A percentile compares a stretch with the other conserved stretches of the same genome.
These are phyloP conservation scores for Eilema depressum DNA, from an alignment of 2,888 invertebrate genomes.

Conservation along the genomic window DNA sequence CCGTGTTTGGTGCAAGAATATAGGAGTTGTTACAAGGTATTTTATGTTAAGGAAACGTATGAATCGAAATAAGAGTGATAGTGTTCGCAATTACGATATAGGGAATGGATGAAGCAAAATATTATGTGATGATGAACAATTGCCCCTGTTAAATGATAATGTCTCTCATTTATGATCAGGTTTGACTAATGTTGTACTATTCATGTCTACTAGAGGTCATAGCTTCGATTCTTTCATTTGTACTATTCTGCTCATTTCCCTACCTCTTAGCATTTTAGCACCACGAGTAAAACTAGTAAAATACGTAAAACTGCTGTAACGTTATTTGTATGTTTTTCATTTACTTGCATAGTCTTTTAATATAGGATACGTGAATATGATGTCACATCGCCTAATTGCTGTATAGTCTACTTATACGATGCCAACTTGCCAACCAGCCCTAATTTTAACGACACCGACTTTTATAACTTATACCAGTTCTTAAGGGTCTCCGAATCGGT, in stretches of 20 bases:
- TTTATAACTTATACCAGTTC: slow-evolving; percentile 57
- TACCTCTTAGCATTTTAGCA: too few relatives aligned
- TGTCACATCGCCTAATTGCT: too few relatives aligned
- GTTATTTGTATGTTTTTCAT: too few relatives aligned
- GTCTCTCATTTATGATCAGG: not conserved
- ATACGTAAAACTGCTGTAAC: too few relatives aligned
- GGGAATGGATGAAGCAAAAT: not conserved
- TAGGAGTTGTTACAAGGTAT: not conserved
- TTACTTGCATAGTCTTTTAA: too few relatives aligned
- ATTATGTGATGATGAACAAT: too few relatives aligned
- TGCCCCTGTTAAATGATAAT: too few relatives aligned
- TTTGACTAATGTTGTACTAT: not conserved
- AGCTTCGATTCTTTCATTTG: not conserved
- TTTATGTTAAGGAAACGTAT: not conserved
- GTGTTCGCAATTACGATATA: not conserved
- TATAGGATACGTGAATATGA: too few relatives aligned
- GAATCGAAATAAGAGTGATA: not conserved
- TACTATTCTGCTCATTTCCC: too few relatives aligned
- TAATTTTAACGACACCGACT: slow-evolving; percentile 1
- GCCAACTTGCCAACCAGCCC: not conserved
- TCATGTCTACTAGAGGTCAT: not conserved
- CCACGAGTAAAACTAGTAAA: too few relatives aligned
- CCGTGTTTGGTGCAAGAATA: slow-evolving; percentile 49
- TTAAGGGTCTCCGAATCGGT: slow-evolving; percentile 65
- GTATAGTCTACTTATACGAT: too few relatives aligned